A percentile compares a stretch with the other conserved stretches of the same genome.
These are phyloP conservation scores for Palythoa caribaeorum DNA, from an alignment of 92 coral and sea anemone species.

Conservation along the genomic window DNA sequence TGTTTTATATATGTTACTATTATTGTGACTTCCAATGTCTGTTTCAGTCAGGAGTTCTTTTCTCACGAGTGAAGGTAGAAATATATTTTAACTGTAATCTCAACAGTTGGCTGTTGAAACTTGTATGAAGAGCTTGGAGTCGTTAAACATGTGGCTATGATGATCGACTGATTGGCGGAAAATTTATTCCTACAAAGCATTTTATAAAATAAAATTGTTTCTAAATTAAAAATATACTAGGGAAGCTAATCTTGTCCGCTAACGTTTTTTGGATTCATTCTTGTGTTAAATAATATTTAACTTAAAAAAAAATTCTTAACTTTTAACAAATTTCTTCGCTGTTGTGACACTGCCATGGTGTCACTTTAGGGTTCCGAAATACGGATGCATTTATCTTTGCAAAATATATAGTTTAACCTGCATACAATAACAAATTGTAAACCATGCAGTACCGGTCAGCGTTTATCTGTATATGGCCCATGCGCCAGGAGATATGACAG, in stretches of 20 bases:
- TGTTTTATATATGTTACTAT: too few species aligned
- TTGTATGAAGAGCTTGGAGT: background rate
- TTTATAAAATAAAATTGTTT: background rate
- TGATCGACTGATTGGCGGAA: background rate
- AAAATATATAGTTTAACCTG: background rate
- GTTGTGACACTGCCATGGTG: background rate
- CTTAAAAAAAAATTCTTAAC: background rate
- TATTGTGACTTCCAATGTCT: too few species aligned
- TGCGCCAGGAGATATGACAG: background rate
- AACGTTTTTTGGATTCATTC: background rate
- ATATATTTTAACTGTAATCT: too few species aligned
- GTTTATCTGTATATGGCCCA: background rate
- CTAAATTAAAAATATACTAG: background rate
- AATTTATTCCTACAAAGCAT: background rate
- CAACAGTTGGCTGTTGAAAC: too few species aligned
- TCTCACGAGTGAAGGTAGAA: too few species aligned
- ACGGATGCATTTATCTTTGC: background rate
- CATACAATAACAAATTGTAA: background rate
- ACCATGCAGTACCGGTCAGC: background rate
- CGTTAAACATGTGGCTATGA: background rate
- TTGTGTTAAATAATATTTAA: constrained; percentile 25
- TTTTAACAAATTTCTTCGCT: constrained; percentile 12
- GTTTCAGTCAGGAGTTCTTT: too few species aligned
- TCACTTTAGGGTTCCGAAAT: background rate
- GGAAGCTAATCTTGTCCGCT: background rate